phyloP scores from a whole-genome alignment of 2,797 vertebrate species.

The Gobio occitaniae region DNA sequence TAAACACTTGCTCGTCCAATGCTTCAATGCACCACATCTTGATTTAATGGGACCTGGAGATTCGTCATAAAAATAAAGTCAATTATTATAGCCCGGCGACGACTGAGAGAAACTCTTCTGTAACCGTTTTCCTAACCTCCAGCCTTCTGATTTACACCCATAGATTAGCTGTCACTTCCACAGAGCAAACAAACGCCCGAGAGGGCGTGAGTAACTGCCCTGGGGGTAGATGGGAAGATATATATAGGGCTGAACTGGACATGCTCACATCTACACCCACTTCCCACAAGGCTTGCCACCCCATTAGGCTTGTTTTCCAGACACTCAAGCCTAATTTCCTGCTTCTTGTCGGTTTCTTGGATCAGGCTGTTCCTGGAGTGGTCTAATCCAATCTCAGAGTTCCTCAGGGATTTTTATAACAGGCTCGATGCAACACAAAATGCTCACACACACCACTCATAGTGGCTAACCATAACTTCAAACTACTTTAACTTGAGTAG shows the following conservation, averaged over 20 bases:
- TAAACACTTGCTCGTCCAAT: neutral
- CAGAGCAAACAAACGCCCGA: slow-evolving; percentile 54
- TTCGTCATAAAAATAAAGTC: slow-evolving; percentile 6
- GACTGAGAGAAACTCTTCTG: slow-evolving; percentile 31
- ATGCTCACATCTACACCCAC: neutral
- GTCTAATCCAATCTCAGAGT: neutral
- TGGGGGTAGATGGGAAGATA: neutral
- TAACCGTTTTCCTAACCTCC: slow-evolving; percentile 55
- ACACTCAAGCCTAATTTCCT: slow-evolving; percentile 27
- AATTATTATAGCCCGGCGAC: neutral
- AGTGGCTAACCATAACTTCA: neutral
- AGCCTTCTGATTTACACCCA: slow-evolving; percentile 63
- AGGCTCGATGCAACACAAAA: too few relatives aligned
- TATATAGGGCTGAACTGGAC: neutral
- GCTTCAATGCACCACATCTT: neutral
- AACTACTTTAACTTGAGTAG: neutral
- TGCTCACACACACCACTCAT: too few relatives aligned
- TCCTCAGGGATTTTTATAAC: slow-evolving; percentile 1
- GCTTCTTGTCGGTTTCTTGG: neutral
- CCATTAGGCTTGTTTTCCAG: slow-evolving; percentile 40
- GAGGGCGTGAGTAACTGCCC: slow-evolving; percentile 26
- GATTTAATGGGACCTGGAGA: slow-evolving; percentile 24
- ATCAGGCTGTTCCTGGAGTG: neutral
- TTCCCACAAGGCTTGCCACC: slow-evolving; percentile 24
- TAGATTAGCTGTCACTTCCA: slow-evolving; percentile 69